Evolutionary conservation across 2,888 invertebrate genomes (phyloP), one percentile per base, ranked within the genome.

Genomic region (Mimumesa dahlbomi): DNA sequence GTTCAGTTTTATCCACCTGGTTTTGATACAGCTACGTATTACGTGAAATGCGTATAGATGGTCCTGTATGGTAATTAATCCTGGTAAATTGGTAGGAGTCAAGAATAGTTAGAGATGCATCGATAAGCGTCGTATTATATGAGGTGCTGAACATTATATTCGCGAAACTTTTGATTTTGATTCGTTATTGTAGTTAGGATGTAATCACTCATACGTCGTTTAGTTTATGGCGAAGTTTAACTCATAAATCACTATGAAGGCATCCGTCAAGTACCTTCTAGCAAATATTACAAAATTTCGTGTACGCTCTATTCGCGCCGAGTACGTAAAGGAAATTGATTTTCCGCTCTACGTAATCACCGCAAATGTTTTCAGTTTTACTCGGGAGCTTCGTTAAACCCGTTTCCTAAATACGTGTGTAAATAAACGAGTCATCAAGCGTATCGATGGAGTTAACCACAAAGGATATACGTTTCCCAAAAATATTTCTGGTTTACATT

Each of bases 201-300:
- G 21, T 66, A 57, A 67, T 67, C 56, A 38, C 57, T 52, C 50
- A 19, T 57, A 19, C 46, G 34, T 57, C 57, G 57, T 48, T 66
- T 42, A 13, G 25, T 40, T 31, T 61, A 29, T 11, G 19, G 36
- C 34, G 21, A 68, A 68, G n/a, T 67, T 66, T 22, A 29, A 58
- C n/a, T 58, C 68, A 36, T 68, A 58, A 58, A 68, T 68, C 67
- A 58, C 25, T 22, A 14, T 1, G 54, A 22, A 36, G 36, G 21
- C 61, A 50, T 61, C 18, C 52, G 38, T 43, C 46, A 46, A 50
- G 45, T 57, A 66, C 38, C 40, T 50, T 36, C 25, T 11, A 19
- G 9, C 14, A 46, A 50, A 56, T 67, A 38, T 66, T 67, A 57
- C 66, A 38, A n/a, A n/a, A n/a, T n/a, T n/a, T n/a, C n/a, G n/a